Evolutionary conservation across 2,888 invertebrate species (phyloP).

Genomic region (Lymantria monacha): DNA sequence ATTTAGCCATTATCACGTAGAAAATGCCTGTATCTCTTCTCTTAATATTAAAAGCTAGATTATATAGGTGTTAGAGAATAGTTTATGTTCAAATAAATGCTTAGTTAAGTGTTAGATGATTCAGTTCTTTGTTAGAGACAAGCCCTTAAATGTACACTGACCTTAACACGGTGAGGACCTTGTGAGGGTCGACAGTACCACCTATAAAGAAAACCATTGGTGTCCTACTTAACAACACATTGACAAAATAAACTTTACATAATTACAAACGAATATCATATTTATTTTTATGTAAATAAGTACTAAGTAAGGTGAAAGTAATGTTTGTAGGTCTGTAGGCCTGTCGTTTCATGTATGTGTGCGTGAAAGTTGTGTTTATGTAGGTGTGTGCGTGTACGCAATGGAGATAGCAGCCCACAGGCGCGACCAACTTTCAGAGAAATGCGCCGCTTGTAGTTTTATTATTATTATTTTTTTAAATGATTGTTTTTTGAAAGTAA

Average conservation of each 20-base stretch:
- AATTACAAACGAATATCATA: constrained; percentile 32
- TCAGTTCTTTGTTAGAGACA: constrained; percentile 18
- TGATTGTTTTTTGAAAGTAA: background rate
- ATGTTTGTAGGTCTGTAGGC: constrained; percentile 79
- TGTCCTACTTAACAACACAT: constrained; percentile 68
- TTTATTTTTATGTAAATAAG: constrained; percentile 40
- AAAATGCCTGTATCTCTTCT: no score
- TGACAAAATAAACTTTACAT: constrained; percentile 34
- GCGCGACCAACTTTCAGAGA: constrained; percentile 60
- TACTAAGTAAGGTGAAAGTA: constrained; percentile 53
- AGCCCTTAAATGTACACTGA: constrained; percentile 28
- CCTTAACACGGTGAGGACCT: constrained; percentile 60
- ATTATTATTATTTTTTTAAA: background rate
- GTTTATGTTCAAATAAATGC: no score
- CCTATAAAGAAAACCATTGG: constrained; percentile 68
- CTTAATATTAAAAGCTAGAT: no score
- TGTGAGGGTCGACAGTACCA: constrained; percentile 60
- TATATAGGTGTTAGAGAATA: no score
- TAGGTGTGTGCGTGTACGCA: constrained; percentile 68
- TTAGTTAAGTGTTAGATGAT: constrained; percentile 10
- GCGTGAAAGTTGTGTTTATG: constrained; percentile 44
- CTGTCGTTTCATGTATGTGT: constrained; percentile 50
- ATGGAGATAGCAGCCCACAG: constrained; percentile 72
- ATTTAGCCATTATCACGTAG: no score
- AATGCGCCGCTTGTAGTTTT: constrained; percentile 59